These are phyloP conservation scores for Nerophis ophidion DNA, from an alignment of 2,113 vertebrate genomes.

Conservation along the genomic window DNA sequence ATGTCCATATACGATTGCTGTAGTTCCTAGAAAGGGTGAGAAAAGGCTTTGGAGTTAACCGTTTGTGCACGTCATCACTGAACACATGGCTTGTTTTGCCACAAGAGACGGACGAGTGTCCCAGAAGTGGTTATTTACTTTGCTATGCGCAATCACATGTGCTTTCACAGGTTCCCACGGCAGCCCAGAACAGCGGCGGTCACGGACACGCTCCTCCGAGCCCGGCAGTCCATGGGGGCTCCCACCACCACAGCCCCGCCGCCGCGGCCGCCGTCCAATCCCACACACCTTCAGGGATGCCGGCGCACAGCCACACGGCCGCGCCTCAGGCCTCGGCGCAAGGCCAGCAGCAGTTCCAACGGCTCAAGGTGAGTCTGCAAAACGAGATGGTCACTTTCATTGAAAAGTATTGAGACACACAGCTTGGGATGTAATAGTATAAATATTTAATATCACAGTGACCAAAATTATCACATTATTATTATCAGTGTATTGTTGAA, in stretches of 20 bases:
- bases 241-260: constrained; percentile 80
- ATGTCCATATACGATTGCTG: no score
- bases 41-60: no score
- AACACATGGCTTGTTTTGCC: neutral
- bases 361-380: constrained; percentile 81
- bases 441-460: no score
- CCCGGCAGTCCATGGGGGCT: constrained; percentile 77
- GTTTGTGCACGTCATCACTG: no score
- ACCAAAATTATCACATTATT: no score
- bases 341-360: constrained; percentile 96
- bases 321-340: constrained; percentile 83
- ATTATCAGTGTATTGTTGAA: no score
- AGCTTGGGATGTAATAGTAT: neutral
- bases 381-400: neutral
- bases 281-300: constrained; percentile 76
- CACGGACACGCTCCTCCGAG: constrained; percentile 79
- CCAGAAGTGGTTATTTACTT: no score
- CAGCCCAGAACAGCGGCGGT: constrained; percentile 85
- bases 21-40: no score
- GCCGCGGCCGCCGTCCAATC: constrained; percentile 77
- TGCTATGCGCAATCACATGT: neutral
- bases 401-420: neutral
- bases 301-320: constrained; percentile 80
- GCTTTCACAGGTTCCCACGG: constrained; percentile 79
- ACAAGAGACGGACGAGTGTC: neutral